Evolutionary conservation across 1,140 invertebrate genomes (phyloP).

Genomic region (Aphaenogaster ashmeadi): DNA sequence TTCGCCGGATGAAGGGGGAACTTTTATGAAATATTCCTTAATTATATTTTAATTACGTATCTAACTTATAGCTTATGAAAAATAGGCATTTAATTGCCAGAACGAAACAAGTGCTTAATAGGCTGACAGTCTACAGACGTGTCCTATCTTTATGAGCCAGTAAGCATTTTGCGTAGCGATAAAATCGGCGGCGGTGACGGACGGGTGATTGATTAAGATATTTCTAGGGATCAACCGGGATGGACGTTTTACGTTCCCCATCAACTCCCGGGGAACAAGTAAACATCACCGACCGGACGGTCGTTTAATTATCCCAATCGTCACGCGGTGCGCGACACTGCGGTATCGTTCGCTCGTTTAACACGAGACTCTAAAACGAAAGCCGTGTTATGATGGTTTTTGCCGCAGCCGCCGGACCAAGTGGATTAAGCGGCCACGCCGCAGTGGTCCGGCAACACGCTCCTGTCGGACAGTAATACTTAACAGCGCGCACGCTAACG

Average conservation of each 20-base stretch:
- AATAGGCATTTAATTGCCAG: conserved; percentile 43
- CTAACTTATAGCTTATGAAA: conserved; percentile 31
- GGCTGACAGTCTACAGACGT: neutral
- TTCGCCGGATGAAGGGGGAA: neutral
- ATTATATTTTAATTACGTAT: conserved; percentile 62
- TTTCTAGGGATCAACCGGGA: conserved; percentile 4
- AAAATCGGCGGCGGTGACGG: neutral
- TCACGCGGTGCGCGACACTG: neutral
- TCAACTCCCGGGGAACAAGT: neutral
- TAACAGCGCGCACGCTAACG: conserved; percentile 41
- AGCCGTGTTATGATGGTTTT: conserved; percentile 14
- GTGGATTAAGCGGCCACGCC: conserved; percentile 53
- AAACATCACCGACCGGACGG: neutral
- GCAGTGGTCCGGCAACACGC: conserved; percentile 37
- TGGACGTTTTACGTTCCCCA: neutral
- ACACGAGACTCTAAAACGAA: conserved; percentile 43
- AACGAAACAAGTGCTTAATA: neutral
- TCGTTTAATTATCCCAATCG: conserved; percentile 28
- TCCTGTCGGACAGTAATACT: conserved; percentile 59
- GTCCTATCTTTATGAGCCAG: neutral
- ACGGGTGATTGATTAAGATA: conserved; percentile 44
- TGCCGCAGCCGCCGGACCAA: conserved; percentile 39
- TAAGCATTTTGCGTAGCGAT: neutral
- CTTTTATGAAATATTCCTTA: conserved; percentile 65
- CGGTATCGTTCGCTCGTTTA: conserved; percentile 46